Evolutionary conservation across 2,888 invertebrate species (phyloP).

Genomic region (Leuctra nigra): DNA sequence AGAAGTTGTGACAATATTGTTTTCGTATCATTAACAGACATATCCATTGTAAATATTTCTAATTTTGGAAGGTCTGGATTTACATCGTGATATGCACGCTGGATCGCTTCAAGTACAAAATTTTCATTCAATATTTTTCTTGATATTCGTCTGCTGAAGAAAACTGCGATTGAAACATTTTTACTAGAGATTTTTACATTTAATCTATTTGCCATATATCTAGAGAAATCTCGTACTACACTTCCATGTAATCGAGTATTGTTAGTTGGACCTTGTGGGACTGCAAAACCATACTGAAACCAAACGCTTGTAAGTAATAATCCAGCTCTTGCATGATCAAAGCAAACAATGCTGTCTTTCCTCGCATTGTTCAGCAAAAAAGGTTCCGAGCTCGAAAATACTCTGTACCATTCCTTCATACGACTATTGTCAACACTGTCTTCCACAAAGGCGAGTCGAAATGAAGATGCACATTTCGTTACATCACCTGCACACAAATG

Average conservation of each 20-base stretch:
- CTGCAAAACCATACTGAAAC: conserved; percentile 46
- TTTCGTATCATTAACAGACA: conserved; percentile 27
- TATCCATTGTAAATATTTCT: conserved; percentile 25
- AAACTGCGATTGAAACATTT: conserved; percentile 21
- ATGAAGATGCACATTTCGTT: conserved; percentile 28
- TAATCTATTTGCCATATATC: conserved; percentile 31
- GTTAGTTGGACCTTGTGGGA: conserved; percentile 40
- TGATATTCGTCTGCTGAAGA: conserved; percentile 37
- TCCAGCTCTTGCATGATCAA: conserved; percentile 39
- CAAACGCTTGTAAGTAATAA: conserved; percentile 39
- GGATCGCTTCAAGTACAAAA: conserved; percentile 36
- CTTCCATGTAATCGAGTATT: conserved; percentile 29
- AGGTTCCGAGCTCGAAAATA: conserved; percentile 34
- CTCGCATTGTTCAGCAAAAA: conserved; percentile 30
- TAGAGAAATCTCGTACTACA: conserved; percentile 31
- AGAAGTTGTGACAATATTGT: conserved; percentile 26
- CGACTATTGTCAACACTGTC: conserved; percentile 32
- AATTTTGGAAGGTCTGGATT: conserved; percentile 6
- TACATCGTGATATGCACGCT: conserved; percentile 18
- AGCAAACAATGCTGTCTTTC: conserved; percentile 36
- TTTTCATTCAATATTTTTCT: conserved; percentile 42
- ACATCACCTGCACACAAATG: conserved; percentile 32
- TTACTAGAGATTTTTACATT: conserved; percentile 17
- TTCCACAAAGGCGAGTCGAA: conserved; percentile 37
- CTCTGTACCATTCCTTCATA: conserved; percentile 36